These are phyloP conservation scores for Neocloeon triangulifer DNA, from an alignment of 1,140 invertebrate species.

Conservation along the genomic window DNA sequence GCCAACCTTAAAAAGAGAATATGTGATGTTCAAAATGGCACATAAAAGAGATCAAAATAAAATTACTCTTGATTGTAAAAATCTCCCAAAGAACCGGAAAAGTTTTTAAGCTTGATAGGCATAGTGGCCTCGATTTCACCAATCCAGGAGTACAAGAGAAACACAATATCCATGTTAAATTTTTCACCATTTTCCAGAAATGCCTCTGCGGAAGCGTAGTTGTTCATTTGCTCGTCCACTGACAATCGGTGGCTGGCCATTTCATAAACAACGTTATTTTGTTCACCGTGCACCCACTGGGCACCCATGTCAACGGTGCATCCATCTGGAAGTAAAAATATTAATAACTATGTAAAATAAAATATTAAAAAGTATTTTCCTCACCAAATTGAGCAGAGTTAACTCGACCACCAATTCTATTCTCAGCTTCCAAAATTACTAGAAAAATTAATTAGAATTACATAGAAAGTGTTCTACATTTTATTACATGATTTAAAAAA, in stretches of 20 bases:
- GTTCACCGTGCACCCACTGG: constrained; percentile 62
- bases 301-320: constrained; percentile 54
- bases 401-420: constrained; percentile 47
- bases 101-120: constrained; percentile 2
- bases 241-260: constrained; percentile 29
- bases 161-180: constrained; percentile 7
- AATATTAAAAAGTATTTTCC: constrained; percentile 2
- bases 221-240: constrained; percentile 15
- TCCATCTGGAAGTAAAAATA: constrained; percentile 17
- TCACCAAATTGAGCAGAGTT: constrained; percentile 28
- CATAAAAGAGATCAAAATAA: no score
- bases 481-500: no score
- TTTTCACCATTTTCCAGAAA: constrained; percentile 8
- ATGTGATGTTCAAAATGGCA: no score
- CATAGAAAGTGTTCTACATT: no score
- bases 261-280: constrained; percentile 36
- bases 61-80: constrained; percentile 7
- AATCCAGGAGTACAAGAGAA: constrained; percentile 7
- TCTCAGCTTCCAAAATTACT: constrained; percentile 41
- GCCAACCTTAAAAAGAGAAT: no score
- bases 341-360: not conserved
- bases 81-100: constrained; percentile 8
- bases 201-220: constrained; percentile 5
- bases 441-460: no score
- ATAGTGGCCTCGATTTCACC: constrained; percentile 1